Evolutionary conservation across 2,888 invertebrate genomes (phyloP).

Genomic region (Crioceris asparagi): DNA sequence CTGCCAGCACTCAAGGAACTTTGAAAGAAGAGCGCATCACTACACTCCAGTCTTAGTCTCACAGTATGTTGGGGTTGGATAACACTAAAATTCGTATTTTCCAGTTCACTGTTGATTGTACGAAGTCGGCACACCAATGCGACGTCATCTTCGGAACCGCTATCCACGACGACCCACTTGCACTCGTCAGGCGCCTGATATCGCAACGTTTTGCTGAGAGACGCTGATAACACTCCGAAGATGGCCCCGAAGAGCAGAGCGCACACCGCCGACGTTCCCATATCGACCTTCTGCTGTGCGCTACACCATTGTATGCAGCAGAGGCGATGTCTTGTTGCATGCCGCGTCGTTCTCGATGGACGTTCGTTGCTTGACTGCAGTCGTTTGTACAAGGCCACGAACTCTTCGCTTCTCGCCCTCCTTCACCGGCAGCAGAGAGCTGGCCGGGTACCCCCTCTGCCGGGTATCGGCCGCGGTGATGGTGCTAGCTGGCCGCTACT

Average conservation of each 20-base stretch:
- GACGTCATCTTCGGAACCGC: conserved; percentile 50
- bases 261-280: conserved; percentile 46
- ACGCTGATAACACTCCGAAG: conserved; percentile 49
- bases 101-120: conserved; percentile 71
- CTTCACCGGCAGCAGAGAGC: conserved; percentile 12
- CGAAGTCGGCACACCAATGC: conserved; percentile 62
- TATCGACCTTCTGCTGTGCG: conserved; percentile 17
- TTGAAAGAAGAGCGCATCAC: conserved; percentile 70
- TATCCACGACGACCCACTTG: conserved; percentile 63
- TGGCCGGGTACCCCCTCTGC: background rate
- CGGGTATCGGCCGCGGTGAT: background rate
- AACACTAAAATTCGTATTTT: conserved; percentile 73
- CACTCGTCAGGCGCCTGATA: conserved; percentile 76
- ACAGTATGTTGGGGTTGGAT: conserved; percentile 75
- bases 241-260: conserved; percentile 49
- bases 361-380: conserved; percentile 45
- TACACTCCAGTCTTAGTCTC: conserved; percentile 64
- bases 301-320: conserved; percentile 1
- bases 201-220: conserved; percentile 49
- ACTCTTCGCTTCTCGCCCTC: conserved; percentile 31
- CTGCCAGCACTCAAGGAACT: conserved; percentile 67
- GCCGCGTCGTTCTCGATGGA: conserved; percentile 46
- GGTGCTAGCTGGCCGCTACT: conserved; percentile 1
- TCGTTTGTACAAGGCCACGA: conserved; percentile 39
- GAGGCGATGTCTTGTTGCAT: conserved; percentile 25